Percentiles rank a stretch among this genome's conserved stretches.
These are phyloP conservation scores for Eremobia ochroleuca DNA, from an alignment of 2,888 invertebrate species.

Conservation along the genomic window DNA sequence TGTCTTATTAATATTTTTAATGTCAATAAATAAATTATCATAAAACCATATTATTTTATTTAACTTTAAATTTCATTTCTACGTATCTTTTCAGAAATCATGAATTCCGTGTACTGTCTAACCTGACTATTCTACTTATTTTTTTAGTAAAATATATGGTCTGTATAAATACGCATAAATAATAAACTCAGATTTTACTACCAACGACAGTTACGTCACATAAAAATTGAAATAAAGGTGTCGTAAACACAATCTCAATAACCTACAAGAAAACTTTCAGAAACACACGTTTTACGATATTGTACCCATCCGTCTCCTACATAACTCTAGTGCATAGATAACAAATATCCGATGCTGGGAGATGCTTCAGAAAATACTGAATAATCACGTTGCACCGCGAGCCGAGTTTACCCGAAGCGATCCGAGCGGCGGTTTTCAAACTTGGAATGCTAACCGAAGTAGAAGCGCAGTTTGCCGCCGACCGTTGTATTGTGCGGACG, in stretches of 20 bases:
- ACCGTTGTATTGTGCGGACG: constrained; percentile 70
- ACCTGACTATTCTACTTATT: not conserved
- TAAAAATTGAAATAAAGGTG: constrained; percentile 19
- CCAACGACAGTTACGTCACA: constrained; percentile 20
- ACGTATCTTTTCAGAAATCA: not conserved
- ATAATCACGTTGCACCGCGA: constrained; percentile 70
- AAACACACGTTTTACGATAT: constrained; percentile 58
- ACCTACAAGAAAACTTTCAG: constrained; percentile 35
- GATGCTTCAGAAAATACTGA: constrained; percentile 68
- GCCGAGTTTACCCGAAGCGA: constrained; percentile 74
- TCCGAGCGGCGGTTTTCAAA: constrained; percentile 75
- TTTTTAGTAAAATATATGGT: not conserved
- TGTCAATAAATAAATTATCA: no score
- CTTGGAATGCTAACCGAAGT: constrained; percentile 73
- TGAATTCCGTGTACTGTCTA: not conserved
- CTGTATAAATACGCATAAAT: not conserved
- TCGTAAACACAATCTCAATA: constrained; percentile 34
- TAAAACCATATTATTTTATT: no score
- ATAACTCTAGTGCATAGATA: constrained; percentile 69
- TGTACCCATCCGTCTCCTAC: constrained; percentile 57
- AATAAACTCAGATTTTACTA: not conserved
- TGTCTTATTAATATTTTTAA: no score
- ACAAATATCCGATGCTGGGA: constrained; percentile 64
- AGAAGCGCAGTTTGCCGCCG: constrained; percentile 79
- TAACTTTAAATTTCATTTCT: not conserved